A percentile compares a stretch with the other conserved stretches of the same genome.
Evolutionary conservation across 2,888 invertebrate species (phyloP).

Genomic region (Pediacus dermestoides): DNA sequence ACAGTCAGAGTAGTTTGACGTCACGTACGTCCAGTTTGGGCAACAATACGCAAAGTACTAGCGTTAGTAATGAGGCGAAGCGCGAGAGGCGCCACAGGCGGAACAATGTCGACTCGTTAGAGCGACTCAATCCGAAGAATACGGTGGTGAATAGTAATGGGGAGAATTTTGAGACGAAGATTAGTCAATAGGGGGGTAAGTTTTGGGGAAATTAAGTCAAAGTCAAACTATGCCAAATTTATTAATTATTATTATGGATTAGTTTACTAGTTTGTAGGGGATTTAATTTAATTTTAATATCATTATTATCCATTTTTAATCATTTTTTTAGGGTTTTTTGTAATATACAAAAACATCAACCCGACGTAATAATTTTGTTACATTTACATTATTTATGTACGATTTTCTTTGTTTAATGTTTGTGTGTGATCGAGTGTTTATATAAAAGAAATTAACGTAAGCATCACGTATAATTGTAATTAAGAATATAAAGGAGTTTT

Average conservation of each 20-base stretch:
- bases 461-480: too few relatives aligned
- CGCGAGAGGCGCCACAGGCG: constrained; percentile 33
- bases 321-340: constrained; percentile 1
- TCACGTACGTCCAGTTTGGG: constrained; percentile 44
- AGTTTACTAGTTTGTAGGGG: neutral
- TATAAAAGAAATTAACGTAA: too few relatives aligned
- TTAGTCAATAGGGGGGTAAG: constrained; percentile 27
- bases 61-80: constrained; percentile 43
- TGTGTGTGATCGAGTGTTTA: too few relatives aligned
- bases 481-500: too few relatives aligned
- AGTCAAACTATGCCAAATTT: constrained; percentile 25
- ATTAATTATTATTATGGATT: constrained; percentile 1
- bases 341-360: neutral
- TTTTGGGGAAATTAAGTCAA: constrained; percentile 10
- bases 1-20: constrained; percentile 48
- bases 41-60: constrained; percentile 49
- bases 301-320: neutral
- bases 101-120: constrained; percentile 19
- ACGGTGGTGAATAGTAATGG: constrained; percentile 42
- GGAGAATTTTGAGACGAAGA: constrained; percentile 45
- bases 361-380: neutral
- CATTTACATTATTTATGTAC: too few relatives aligned
- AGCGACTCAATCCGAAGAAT: constrained; percentile 36
- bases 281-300: neutral
- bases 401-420: too few relatives aligned